phyloP scores from a whole-genome alignment of 1,140 invertebrate genomes.

The Rhagoletis pomonella region DNA sequence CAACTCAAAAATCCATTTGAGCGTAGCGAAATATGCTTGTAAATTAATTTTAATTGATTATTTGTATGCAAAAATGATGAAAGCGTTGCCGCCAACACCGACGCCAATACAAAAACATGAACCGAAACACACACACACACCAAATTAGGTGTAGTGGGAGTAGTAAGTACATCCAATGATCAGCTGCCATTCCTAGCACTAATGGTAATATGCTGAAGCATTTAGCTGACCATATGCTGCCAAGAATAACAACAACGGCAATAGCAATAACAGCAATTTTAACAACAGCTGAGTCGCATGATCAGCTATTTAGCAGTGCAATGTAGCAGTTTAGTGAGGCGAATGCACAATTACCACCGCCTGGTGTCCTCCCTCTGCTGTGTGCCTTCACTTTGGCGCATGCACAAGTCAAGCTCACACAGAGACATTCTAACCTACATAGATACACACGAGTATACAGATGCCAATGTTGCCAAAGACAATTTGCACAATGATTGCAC shows the following conservation, averaged over 20 bases:
- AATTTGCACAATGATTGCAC: conserved; percentile 29
- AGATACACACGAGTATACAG: background rate
- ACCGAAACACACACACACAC: background rate
- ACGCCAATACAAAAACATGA: conserved; percentile 13
- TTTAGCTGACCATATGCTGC: conserved; percentile 47
- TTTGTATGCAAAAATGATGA: conserved; percentile 47
- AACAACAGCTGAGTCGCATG: background rate
- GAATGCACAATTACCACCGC: conserved; percentile 31
- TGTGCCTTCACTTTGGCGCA: background rate
- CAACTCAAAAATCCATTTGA: conserved; percentile 20
- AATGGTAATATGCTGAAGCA: conserved; percentile 23
- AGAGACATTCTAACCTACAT: background rate
- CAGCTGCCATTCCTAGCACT: conserved; percentile 27
- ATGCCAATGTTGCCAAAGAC: conserved; percentile 2
- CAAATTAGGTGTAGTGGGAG: background rate
- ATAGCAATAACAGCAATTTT: background rate
- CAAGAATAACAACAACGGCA: background rate
- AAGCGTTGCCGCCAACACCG: background rate
- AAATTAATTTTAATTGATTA: conserved; percentile 52
- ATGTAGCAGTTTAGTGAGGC: conserved; percentile 26
- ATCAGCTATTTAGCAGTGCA: background rate
- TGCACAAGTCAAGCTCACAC: background rate
- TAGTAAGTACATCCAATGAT: background rate
- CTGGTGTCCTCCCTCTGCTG: background rate
- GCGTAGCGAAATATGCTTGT: conserved; percentile 20